A percentile compares a stretch with the other conserved stretches of the same genome.
These are phyloP conservation scores for Drosophila subquinaria DNA, from an alignment of 2,888 invertebrate species.

Conservation along the genomic window DNA sequence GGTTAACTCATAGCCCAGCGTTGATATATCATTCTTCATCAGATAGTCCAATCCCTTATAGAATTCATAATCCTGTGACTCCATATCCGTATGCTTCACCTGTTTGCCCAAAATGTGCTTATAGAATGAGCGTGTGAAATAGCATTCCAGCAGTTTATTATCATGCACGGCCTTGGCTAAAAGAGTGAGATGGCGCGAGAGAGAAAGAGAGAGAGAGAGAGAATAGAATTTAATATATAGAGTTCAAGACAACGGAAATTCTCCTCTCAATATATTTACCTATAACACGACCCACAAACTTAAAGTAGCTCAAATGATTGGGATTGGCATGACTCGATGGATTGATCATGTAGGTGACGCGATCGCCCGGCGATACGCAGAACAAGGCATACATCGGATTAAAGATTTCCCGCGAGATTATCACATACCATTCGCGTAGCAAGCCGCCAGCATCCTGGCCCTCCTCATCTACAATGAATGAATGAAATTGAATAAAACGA, in stretches of 20 bases:
- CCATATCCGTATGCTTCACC: constrained; percentile 95
- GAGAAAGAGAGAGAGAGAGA: background rate
- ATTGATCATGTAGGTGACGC: constrained; percentile 97
- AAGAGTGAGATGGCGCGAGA: constrained; percentile 1
- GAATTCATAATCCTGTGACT: constrained; percentile 95
- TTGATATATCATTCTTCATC: constrained; percentile 92
- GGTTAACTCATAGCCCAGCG: constrained; percentile 93
- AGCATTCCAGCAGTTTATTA: constrained; percentile 95
- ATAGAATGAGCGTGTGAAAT: constrained; percentile 96
- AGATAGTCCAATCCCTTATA: constrained; percentile 94
- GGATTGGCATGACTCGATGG: constrained; percentile 95
- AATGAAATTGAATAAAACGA: background rate
- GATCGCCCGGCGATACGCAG: constrained; percentile 95
- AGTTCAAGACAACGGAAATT: background rate
- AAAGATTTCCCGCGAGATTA: constrained; percentile 96
- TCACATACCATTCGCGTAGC: constrained; percentile 95
- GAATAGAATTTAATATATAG: background rate
- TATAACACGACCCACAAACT: constrained; percentile 96
- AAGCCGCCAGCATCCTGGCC: constrained; percentile 97
- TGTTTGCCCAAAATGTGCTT: constrained; percentile 95
- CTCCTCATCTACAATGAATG: constrained; percentile 91
- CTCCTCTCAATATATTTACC: constrained; percentile 86
- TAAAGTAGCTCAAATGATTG: constrained; percentile 96
- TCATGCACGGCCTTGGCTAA: constrained; percentile 95
- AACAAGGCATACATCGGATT: constrained; percentile 97